Evolutionary conservation across 2,113 vertebrate genomes (phyloP), one percentile per base, ranked within the genome.

Genomic region (Chaetorhynchus papuensis): DNA sequence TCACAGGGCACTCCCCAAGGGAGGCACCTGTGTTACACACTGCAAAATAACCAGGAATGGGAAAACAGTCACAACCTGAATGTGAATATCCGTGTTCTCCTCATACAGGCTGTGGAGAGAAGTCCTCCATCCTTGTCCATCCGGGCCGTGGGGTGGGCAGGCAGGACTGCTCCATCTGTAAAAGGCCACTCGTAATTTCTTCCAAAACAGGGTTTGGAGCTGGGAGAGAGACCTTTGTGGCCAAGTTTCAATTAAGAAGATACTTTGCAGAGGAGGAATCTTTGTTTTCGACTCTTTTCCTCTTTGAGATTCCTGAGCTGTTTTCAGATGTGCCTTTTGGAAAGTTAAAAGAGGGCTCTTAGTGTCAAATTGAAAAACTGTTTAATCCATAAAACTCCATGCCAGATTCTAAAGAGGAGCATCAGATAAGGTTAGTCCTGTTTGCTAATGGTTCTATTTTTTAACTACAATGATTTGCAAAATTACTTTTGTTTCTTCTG

Each of bases 131-230:
- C 52, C 31, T 10, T 12, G 6, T 6, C 47, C 30, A 1, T 3
- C 59, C 4, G 1, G 35, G 64, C 31, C 1, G 1, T 26, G 21
- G 11, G 27, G 63, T 11, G 2, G 23, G 22, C 19, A 2, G 27
- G n/a, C 50, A 10, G 30, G 6, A 5, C n/a, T 17, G 52, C 47
- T 31, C 4, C 0, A 0, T 21, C 4, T 31, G 28, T 3, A 9
- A n/a, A 77, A 50, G 17, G 11, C 41, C 15, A 1, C 18, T 50
- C 1, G 0, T 18, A 3, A 59, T 37, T 63, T 35, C 65, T 52
- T 49, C 66, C 53, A 17, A 33, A 65, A 45, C 42, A 54, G 14
- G 26, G 42, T 28, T 39, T 75, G 79, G 30, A 74, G 79, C 22
- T 76, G 66, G 21, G 35, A 63, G 13, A 61, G 54, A 78, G 42